Conservation (phyloP, 2,113 vertebrate species). For the Psophia crepitans region DNA sequence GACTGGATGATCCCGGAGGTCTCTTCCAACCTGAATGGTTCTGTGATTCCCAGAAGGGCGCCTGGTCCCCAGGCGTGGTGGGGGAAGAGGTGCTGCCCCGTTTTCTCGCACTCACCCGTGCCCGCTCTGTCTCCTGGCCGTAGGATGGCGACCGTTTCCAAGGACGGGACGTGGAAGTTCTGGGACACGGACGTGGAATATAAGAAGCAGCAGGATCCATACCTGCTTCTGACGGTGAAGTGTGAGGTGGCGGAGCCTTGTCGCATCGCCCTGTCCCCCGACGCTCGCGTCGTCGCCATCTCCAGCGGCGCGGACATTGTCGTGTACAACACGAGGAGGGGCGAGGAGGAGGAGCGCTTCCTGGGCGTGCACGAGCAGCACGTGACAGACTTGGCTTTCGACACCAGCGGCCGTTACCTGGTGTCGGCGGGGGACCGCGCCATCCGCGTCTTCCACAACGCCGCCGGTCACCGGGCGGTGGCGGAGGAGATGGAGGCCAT, state of each 20-base stretch:
- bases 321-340: constrained; percentile 77
- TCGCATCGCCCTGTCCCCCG: constrained; percentile 84
- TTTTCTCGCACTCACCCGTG: fast-evolving
- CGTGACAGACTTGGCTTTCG: constrained; percentile 84
- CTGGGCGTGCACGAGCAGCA: constrained; percentile 72
- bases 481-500: constrained; percentile 87
- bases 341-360: constrained; percentile 85
- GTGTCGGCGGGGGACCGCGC: constrained; percentile 86
- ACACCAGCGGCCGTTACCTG: constrained; percentile 83
- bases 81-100: fast-evolving
- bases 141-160: constrained; percentile 94
- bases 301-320: constrained; percentile 75
- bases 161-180: constrained; percentile 93
- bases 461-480: constrained; percentile 83
- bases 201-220: constrained; percentile 94
- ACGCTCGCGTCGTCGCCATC: constrained; percentile 82
- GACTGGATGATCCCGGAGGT: too few relatives aligned
- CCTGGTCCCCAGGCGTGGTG: too few relatives aligned
- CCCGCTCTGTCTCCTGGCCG: not conserved
- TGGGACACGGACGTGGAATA: constrained; percentile 96
- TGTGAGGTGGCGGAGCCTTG: constrained; percentile 74
- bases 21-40: too few relatives aligned
- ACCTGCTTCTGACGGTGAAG: constrained; percentile 83
- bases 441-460: constrained; percentile 88
- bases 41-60: too few relatives aligned